phyloP scores from a whole-genome alignment of 2,888 invertebrate genomes.

The Platycheirus albimanus region DNA sequence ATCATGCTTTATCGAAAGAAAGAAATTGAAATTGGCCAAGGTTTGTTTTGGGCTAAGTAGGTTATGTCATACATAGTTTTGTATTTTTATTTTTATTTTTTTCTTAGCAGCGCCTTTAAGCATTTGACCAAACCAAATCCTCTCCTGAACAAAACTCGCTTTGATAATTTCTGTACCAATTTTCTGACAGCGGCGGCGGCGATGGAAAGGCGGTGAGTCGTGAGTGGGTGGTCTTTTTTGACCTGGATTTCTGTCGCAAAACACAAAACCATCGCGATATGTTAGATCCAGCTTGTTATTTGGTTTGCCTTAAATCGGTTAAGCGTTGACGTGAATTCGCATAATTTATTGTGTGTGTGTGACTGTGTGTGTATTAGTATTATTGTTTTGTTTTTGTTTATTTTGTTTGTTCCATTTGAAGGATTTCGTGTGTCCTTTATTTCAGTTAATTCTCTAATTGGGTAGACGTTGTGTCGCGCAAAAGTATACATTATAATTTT shows the following conservation, averaged over 20 bases:
- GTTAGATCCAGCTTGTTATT: constrained; percentile 3
- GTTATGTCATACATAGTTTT: too few relatives aligned
- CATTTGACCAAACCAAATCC: background rate
- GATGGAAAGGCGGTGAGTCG: too few relatives aligned
- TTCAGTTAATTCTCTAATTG: constrained; percentile 24
- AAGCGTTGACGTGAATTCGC: constrained; percentile 19
- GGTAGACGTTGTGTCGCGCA: constrained; percentile 51
- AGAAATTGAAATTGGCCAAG: too few relatives aligned
- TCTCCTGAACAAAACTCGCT: background rate
- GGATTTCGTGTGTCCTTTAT: background rate
- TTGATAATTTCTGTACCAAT: background rate
- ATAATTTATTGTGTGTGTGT: constrained; percentile 18
- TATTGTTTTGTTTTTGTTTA: background rate
- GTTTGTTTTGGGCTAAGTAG: too few relatives aligned
- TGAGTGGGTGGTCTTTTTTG: background rate
- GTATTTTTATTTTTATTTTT: too few relatives aligned
- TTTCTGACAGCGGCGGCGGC: too few relatives aligned
- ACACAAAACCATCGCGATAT: background rate
- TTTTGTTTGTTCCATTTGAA: background rate
- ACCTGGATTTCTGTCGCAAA: background rate
- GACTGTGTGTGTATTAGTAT: constrained; percentile 2
- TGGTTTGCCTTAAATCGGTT: constrained; percentile 18
- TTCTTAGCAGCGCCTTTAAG: too few relatives aligned
- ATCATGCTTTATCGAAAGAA: too few relatives aligned
- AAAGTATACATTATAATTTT: background rate